Base-by-base conservation (phyloP, 2,797 vertebrate genomes). In the Megalops cyprinoides region DNA sequence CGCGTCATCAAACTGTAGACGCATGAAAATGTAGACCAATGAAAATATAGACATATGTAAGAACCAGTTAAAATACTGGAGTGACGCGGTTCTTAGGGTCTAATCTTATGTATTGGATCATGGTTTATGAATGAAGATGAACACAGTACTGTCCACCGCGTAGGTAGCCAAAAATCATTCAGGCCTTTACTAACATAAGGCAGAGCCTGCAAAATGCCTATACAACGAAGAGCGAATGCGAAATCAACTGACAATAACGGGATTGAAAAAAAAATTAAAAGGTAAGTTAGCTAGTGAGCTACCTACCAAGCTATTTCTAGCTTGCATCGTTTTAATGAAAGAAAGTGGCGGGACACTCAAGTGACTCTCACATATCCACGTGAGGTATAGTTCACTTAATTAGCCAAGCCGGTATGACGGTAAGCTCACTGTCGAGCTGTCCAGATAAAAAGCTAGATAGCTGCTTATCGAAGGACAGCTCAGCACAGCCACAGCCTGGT, bases 181-280 rank as follows among this genome's bases (percentile, higher is more conserved):
- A 39, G 7, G 5, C 65, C 25, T 28, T 39, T 20, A 25, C 42
- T 18, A 49, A 44, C n/a, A 25, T n/a, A 31, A 31, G 14, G 46
- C 10, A 73, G 28, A 48, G 7, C 42, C 48, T 62, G 73, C 58
- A 81, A 77, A 73, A 94, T 94, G 93, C 90, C 88, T 58, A 81
- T 86, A 0, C 78, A 92, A 56, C 91, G 94, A 48, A 88, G 89
- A 88, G 88, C 90, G 78, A 92, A 87, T 81, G 3, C 82, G 18
- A 94, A 93, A 83, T 87, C 82, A 0, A 6, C 89, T 1, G 92
- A 94, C 48, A 85, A 82, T 12, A 89, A 88, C 1, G 91, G 91
- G 75, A 94, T 93, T 86, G 93, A 94, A 85, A 94, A 92, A 87
- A 94, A 95, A 85, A 94, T 94, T 3, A 94, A 94, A 89, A 92